Evolutionary conservation across 2,797 vertebrate species (phyloP), one percentile per base, ranked within the genome.

Genomic region (Labeo calbasu): DNA sequence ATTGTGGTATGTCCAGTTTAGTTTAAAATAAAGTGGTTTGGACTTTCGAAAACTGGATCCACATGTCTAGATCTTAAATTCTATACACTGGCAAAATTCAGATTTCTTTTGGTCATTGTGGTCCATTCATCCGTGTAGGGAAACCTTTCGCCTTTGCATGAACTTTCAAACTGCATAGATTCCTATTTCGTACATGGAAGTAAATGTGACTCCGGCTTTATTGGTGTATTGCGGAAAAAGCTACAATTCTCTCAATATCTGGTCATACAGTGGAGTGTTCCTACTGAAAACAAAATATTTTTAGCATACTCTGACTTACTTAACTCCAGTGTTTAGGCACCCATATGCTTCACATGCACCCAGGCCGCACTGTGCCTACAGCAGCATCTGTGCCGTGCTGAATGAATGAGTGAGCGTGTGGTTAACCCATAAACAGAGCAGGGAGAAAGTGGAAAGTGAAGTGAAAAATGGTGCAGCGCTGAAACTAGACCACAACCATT

Each of bases 361-460:
- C 32, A 59, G 36, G 61, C 11, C 75, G 36, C 14, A 25, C 15
- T 5, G 32, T 76, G 71, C 48, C 40, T 48, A 84, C 79, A 83
- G 50, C 51, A 78, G 76, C 61, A 73, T 32, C 78, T 84, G 81
- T 57, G 78, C 66, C 25, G 40, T 75, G 59, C 72, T 76, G 53
- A 79, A 69, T 70, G 78, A 80, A 69, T 55, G 57, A 82, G 86
- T 59, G 69, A 85, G 65, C 57, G 57, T 77, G 85, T 71, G 86
- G 80, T 85, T 87, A 83, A 87, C 71, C 85, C 83, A 79, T 78
- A 83, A 86, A 85, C 87, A 89, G 68, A 85, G 77, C 57, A 68
- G 57, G 43, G 85, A 80, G 70, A 63, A 68, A 48, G 57, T 79
- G 88, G 83, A 88, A 89, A 84, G 73, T 82, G 69, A 72, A 70